Evolutionary conservation across 2,888 invertebrate genomes (phyloP), one percentile per base, ranked within the genome.

Genomic region (Drosophila subsilvestris): DNA sequence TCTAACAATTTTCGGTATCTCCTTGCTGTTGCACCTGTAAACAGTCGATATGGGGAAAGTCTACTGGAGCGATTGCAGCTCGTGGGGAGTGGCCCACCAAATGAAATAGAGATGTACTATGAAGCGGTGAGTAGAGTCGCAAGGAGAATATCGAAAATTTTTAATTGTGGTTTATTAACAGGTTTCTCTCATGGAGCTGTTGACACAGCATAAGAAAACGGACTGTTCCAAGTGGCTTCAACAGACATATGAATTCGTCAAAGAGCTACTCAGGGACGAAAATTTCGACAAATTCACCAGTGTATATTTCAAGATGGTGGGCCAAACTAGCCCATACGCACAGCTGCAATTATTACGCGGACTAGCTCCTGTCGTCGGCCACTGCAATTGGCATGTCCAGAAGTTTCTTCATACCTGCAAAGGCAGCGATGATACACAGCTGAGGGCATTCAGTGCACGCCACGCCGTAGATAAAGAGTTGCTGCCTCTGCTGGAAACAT

Each of bases 91-190:
- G 14, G 22, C 0, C 57, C 61, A 2, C 29, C 71, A 2, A 74
- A 20, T 2, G 22, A 67, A 27, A 37, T 29, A 10, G 65, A 63
- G n/a, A 48, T 65, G 10, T 89, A 85, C 54, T 90, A 89, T 47
- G 78, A 87, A 68, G 61, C 80, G 63, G 88, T 88, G 51, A 78
- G 61, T 37, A 12, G 4, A 1, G 1, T 2, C 9, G 10, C 2
- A 4, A 12, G 10, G 9, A 20, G 37, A 3, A 1, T 6, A 5
- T 32, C 6, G 0, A 25, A 25, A 32, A 5, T 7, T 42, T 4
- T 17, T 5, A 42, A 0, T 12, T 10, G 0, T 17, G 7, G 25
- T 37, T 48, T 7, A n/a, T 1, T 20, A 0, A 4, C 7, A 85
- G 84, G 32, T 73, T 18, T 68, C 60, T 1, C 44, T 75, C 0